Base-by-base conservation (phyloP, 2,113 vertebrate genomes). In the Leuciscus idus region DNA sequence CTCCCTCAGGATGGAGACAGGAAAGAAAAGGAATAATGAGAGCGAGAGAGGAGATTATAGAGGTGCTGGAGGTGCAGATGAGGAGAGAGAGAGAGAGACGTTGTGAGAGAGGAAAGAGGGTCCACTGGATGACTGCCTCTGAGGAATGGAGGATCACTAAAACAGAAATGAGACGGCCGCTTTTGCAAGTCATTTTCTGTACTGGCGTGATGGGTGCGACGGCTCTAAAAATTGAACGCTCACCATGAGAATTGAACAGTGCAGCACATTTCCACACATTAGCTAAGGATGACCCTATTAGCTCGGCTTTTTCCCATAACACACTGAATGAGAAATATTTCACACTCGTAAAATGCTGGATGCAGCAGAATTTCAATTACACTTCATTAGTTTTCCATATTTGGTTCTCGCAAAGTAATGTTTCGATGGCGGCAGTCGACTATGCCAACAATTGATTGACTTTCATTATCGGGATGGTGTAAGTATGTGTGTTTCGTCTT, bases 271-370 rank as follows among this genome's bases (percentile, higher is more conserved):
- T 90, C 76, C 87, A 91, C 87, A 87, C 87, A 89, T 92, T 91
- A 91, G 84, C 88, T 86, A 88, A 90, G 82, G 87, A 90, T 91
- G 89, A 88, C 89, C 90, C 89, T 91, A 92, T 92, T 91, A 91
- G 87, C 70, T 87, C 15, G 57, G 36, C 77, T 55, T 68, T 78
- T 86, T 81, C 74, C 85, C 76, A 81, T 87, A 80, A 84, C 84
- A 72, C 78, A 81, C 50, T 62, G 84, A 87, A 80, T 33, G 82
- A 89, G 82, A 79, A 85, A 82, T 88, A 87, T 89, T 87, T 90
- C 64, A 90, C 88, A 89, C 72, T 82, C 33, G 83, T 87, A 89
- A 90, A 92, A 90, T 61, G 82, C 80, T 83, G 84, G 77, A 89
- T 89, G 87, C 89, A 86, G 91, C 88, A 90, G 85, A 90, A 87